phyloP scores from a whole-genome alignment of 2,888 invertebrate genomes.

The Zeuzera pyrina region DNA sequence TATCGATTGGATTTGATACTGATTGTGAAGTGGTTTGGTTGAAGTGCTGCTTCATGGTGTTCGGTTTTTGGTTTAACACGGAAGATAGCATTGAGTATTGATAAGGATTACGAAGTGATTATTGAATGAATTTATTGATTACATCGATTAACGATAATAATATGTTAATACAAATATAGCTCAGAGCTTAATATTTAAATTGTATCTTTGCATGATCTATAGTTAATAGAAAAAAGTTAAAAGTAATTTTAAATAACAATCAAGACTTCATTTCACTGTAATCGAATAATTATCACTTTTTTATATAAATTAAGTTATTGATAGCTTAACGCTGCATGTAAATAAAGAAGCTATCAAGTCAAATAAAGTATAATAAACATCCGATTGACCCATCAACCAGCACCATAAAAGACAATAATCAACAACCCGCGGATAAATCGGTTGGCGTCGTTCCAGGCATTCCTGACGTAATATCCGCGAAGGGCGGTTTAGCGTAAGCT shows the following conservation, averaged over 20 bases:
- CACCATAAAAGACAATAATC: conserved; percentile 69
- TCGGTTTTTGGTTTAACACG: conserved; percentile 16
- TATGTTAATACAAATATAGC: no score
- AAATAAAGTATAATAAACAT: no score
- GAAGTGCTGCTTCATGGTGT: conserved; percentile 34
- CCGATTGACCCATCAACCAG: conserved; percentile 49
- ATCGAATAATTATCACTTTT: no score
- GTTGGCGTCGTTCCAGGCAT: conserved; percentile 62
- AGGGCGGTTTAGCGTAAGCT: conserved; percentile 51
- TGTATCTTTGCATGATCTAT: no score
- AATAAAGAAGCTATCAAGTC: no score
- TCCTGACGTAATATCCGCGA: conserved; percentile 68
- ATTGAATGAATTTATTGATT: not conserved
- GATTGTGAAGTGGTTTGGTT: conserved; percentile 11
- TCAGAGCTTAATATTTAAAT: no score
- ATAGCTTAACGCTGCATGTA: no score
- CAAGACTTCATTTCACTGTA: no score
- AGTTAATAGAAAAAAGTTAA: no score
- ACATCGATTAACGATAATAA: no score
- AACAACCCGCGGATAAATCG: conserved; percentile 57
- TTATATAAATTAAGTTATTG: no score
- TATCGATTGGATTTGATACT: conserved; percentile 51
- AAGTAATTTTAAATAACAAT: no score
- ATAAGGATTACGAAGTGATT: not conserved
- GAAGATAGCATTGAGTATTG: not conserved